A percentile compares a stretch with the other conserved stretches of the same genome.
Conservation (phyloP, 2,797 vertebrate genomes). For the Saxicola maurus region DNA sequence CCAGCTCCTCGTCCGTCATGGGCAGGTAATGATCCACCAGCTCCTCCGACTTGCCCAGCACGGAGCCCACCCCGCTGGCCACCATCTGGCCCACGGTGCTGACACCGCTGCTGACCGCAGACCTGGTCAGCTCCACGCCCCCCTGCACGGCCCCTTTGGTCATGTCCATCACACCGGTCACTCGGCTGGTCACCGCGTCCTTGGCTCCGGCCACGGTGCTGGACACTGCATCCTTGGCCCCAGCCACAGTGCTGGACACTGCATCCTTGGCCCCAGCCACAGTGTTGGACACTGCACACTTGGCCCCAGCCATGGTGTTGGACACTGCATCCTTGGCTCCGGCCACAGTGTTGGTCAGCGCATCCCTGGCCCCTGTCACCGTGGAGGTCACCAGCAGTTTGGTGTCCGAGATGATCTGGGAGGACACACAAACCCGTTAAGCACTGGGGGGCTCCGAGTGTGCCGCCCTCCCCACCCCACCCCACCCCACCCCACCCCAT, state of each 20-base stretch:
- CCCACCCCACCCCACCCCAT: too few relatives aligned
- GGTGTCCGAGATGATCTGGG: slow-evolving; percentile 41
- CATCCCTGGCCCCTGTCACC: slow-evolving; percentile 32
- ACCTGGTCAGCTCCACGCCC: slow-evolving; percentile 78
- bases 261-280: slow-evolving; percentile 69
- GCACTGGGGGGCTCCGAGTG: accelerated
- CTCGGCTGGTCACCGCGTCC: slow-evolving; percentile 63
- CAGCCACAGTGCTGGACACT: slow-evolving; percentile 31
- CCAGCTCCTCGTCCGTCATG: slow-evolving; percentile 86
- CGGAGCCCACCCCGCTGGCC: slow-evolving; percentile 78
- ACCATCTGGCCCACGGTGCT: slow-evolving; percentile 74
- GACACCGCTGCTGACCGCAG: slow-evolving; percentile 59
- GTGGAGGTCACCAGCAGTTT: slow-evolving; percentile 58
- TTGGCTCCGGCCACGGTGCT: slow-evolving; percentile 76
- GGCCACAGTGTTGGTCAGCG: slow-evolving; percentile 23
- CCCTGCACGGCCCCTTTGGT: slow-evolving; percentile 79
- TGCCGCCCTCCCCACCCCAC: too few relatives aligned
- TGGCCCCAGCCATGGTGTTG: neutral
- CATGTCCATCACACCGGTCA: slow-evolving; percentile 55
- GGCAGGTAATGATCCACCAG: slow-evolving; percentile 90
- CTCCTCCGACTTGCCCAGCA: slow-evolving; percentile 84
- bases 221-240: slow-evolving; percentile 65
- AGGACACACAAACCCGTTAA: neutral
- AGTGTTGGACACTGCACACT: neutral
- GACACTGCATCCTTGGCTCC: neutral